Evolutionary conservation across 1,140 invertebrate genomes (phyloP), one percentile per base, ranked within the genome.

Genomic region (Spodoptera litura): DNA sequence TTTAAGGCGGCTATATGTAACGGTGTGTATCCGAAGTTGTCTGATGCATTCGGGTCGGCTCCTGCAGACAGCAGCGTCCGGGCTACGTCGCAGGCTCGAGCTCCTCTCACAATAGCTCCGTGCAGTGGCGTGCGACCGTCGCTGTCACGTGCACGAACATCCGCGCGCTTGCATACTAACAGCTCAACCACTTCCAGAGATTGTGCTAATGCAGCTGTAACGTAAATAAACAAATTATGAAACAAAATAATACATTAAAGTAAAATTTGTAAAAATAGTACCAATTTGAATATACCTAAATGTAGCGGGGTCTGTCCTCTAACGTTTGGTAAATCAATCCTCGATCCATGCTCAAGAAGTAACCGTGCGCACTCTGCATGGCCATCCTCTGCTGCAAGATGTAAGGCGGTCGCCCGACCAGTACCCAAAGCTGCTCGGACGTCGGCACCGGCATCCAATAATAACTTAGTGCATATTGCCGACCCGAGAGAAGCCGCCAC

Each of bases 1-100:
- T 98, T 98, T 4, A 98, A 93, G 0, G 98, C 98, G 2, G 98
- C 97, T 51, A 98, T 96, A 89, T 98, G 98, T 11, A 98, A 89
- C 0, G 96, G 97, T 38, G 96, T 98, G 93, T 96, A 98, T 71
- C 97, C 98, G 94, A 96, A 99, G 84, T 95, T 95, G 82, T 97
- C 97, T 0, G 96, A 95, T 81, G 96, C 95, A 89, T 98, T 98
- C 2, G 98, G 96, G 86, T 97, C 95, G 0, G 97, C 97, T 2
- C 97, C 97, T 0, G 95, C 95, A 58, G 96, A 95, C 2, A 97
- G 88, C 2, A 98, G 89, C 4, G 96, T 86, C 72, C 95, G 95
- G 9, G 97, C 96, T 71, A 96, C 96, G 82, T 98, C 97, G 56
- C 96, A 96, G 2, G 96, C 96, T 53, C 97, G 93, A 1, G 97